Percentiles rank a stretch among this genome's conserved stretches.
Evolutionary conservation across 2,888 invertebrate genomes (phyloP).

Genomic region (Theodoxus fluviatilis): DNA sequence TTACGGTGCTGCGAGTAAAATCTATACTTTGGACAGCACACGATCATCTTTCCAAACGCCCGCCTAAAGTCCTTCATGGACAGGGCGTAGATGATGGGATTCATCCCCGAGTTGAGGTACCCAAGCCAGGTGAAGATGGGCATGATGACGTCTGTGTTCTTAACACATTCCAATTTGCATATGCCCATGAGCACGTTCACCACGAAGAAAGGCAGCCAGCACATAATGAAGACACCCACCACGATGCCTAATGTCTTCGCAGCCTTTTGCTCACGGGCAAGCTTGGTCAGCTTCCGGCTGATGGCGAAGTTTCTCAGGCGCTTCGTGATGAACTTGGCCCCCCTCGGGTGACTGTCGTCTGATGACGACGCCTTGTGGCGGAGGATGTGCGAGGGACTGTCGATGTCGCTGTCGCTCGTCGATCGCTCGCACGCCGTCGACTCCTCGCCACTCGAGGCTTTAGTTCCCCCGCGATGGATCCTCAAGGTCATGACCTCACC

Average conservation of each 20-base stretch:
- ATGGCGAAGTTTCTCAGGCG: conserved; percentile 77
- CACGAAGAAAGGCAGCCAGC: conserved; percentile 97
- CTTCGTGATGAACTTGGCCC: conserved; percentile 45
- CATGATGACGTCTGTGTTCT: conserved; percentile 52
- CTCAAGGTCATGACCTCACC: conserved; percentile 77
- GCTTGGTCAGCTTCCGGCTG: conserved; percentile 90
- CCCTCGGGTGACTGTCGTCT: conserved; percentile 24
- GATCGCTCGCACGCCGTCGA: conserved; percentile 40
- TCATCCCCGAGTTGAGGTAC: conserved; percentile 65
- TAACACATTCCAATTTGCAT: conserved; percentile 73
- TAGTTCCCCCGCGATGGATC: conserved; percentile 86
- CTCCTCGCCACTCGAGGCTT: conserved; percentile 37
- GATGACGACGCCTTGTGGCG: conserved; percentile 29
- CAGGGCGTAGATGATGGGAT: conserved; percentile 95
- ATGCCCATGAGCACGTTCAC: conserved; percentile 91
- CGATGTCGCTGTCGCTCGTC: conserved; percentile 49
- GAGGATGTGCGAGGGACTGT: conserved; percentile 38
- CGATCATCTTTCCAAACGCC: conserved; percentile 87
- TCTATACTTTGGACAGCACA: conserved; percentile 55
- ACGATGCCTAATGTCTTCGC: conserved; percentile 96
- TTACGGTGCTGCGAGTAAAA: conserved; percentile 36
- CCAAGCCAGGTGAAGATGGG: conserved; percentile 65
- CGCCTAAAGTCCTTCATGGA: conserved; percentile 92
- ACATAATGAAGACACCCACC: conserved; percentile 95
- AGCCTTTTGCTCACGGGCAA: conserved; percentile 96